Base-by-base conservation (phyloP, 2,888 invertebrate genomes). In the Allophyes oxyacanthae region DNA sequence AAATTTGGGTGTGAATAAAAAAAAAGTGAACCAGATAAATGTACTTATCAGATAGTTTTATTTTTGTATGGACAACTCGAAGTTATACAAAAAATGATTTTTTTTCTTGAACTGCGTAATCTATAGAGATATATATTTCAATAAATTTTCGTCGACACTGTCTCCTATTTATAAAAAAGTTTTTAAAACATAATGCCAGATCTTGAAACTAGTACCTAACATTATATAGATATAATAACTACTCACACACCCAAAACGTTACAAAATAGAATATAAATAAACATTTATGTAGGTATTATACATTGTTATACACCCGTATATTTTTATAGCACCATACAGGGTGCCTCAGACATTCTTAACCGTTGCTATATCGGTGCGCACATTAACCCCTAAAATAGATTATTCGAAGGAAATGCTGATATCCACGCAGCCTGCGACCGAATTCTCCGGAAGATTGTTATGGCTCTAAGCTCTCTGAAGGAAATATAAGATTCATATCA, bases 361-460 rank as follows among this genome's bases (percentile, higher is more conserved):
- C 69, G 66, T 64, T 63, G 71, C 40, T 74, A 78, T 77, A 75
- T 68, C 63, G 75, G 69, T 54, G 63, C 46, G 60, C 63, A 68
- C 78, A 78, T 81, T 82, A 83, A 82, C 80, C 78, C 70, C 72
- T 78, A 68, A 79, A 80, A 79, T 72, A 79, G 79, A 81, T 83
- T 78, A 77, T 73, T 69, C 60, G 66, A 65, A 81, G 77, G 77
- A 78, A 81, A 81, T 78, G 78, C 72, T 64, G 75, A 75, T 66
- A 69, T 69, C 64, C 69, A 72, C 65, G 73, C 64, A 72, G 69
- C 40, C 69, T 61, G 71, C 59, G 72, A 76, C 67, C 57, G 75
- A 74, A 72, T 79, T 77, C 74, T 30, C 71, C 73, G 75, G 73
- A 71, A 79, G 64, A 73, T 64, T 72, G 65, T 75, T 75, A 78